Percentiles rank a stretch among this genome's conserved stretches.
Conservation (phyloP, 2,888 invertebrate species). For the Dexiosoma caninum region DNA sequence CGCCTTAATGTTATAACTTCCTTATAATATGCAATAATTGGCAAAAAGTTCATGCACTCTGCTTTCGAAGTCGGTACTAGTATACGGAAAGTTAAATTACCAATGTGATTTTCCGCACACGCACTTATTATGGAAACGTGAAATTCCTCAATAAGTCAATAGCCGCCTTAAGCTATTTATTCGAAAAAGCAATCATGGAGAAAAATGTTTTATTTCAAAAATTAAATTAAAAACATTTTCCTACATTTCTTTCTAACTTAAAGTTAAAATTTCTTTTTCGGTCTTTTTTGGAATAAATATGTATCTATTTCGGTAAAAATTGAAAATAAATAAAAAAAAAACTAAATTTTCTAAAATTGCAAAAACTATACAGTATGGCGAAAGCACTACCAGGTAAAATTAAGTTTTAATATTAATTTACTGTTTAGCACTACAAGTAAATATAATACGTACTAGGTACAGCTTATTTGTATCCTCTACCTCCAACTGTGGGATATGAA, state of each 20-base stretch:
- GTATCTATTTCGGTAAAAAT: slow-evolving; percentile 60
- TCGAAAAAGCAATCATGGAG: background rate
- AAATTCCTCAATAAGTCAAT: too few relatives aligned
- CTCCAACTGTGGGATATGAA: slow-evolving; percentile 80
- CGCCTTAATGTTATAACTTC: too few relatives aligned
- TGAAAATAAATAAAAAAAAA: slow-evolving; percentile 60
- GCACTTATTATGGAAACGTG: too few relatives aligned
- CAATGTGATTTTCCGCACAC: too few relatives aligned
- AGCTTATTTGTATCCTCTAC: slow-evolving; percentile 81
- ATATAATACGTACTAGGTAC: slow-evolving; percentile 77
- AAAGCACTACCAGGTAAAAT: slow-evolving; percentile 36
- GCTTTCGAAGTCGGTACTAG: too few relatives aligned
- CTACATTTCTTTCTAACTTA: slow-evolving; percentile 38
- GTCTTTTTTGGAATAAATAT: slow-evolving; percentile 54
- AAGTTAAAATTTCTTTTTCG: slow-evolving; percentile 14
- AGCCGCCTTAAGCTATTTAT: too few relatives aligned
- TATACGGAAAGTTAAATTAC: too few relatives aligned
- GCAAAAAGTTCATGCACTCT: too few relatives aligned
- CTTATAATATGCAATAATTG: too few relatives aligned
- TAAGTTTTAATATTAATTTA: background rate
- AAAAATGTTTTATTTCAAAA: background rate
- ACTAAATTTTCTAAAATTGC: slow-evolving; percentile 70
- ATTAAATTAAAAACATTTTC: background rate
- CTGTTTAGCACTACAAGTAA: background rate
- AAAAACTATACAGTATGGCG: slow-evolving; percentile 61